A percentile compares a stretch with the other conserved stretches of the same genome.
phyloP scores from a whole-genome alignment of 2,888 invertebrate genomes.

The Lasioglossum figueresi region DNA sequence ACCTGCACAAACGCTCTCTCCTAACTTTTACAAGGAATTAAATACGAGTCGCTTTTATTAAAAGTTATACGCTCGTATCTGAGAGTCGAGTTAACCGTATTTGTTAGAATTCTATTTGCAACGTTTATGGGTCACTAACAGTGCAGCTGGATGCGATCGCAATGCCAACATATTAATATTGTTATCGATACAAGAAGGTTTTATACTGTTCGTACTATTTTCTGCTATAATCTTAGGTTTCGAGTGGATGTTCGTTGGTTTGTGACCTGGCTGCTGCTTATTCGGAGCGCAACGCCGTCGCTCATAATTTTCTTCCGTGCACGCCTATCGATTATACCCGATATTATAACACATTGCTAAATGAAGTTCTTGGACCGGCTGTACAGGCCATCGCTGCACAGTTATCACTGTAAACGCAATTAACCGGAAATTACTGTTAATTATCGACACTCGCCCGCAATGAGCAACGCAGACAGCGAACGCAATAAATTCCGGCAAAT shows the following conservation, averaged over 20 bases:
- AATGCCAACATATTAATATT: neutral
- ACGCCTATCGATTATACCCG: neutral
- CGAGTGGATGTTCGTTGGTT: neutral
- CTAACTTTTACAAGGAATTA: neutral
- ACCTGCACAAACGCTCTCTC: neutral
- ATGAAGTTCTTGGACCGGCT: neutral
- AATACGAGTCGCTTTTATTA: neutral
- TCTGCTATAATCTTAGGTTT: neutral
- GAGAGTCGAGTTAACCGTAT: neutral
- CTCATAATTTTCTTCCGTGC: neutral
- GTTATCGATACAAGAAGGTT: neutral
- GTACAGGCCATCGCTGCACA: neutral
- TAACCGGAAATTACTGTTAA: slow-evolving; percentile 9
- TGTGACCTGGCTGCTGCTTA: neutral
- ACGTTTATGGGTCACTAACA: neutral
- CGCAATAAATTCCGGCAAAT: neutral
- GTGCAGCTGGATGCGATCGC: neutral
- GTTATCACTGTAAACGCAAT: slow-evolving; percentile 13
- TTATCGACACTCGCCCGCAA: neutral
- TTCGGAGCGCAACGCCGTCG: neutral
- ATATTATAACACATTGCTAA: neutral
- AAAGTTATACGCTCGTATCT: neutral
- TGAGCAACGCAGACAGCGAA: neutral
- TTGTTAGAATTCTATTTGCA: neutral
- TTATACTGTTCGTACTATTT: neutral